Evolutionary conservation across 1,140 invertebrate species (phyloP), one percentile per base, ranked within the genome.

Genomic region (Pseudachorutes palmiensis): DNA sequence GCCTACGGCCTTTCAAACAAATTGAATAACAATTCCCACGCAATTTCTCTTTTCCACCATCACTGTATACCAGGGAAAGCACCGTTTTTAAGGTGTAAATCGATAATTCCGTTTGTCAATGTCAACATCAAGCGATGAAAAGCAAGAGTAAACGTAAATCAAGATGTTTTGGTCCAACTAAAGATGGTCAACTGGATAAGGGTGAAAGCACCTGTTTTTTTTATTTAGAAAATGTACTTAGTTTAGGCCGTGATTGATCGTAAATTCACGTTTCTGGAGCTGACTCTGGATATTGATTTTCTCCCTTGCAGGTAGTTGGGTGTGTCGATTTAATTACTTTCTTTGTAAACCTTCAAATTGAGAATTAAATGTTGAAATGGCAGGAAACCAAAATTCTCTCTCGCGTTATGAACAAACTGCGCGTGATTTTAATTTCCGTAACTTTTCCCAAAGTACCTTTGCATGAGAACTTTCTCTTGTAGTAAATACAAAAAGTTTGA

Each of bases 221-320:
- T 22, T 5, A 55, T 16, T 9, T 5, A 55, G 24, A 55, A 55
- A 24, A 9, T 19, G 19, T 9, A 41, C 14, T 22, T 55, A 55
- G 51, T 55, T 55, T 26, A 24, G 51, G 24, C n/a, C n/a, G 24
- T 55, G 51, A 55, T 55, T 55, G 51, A 55, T 55, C 5, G 51
- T 22, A 55, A 55, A 55, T 26, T 55, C 51, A 55, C 51, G 51
- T 55, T 14, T 14, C 12, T 26, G 51, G 51, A 26, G 24, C 36
- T 41, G 5, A 41, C 36, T 41, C 36, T 41, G 19, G 5, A 41
- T 41, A n/a, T n/a, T n/a, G n/a, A n/a, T n/a, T n/a, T n/a, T n/a
- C n/a, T n/a, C n/a, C n/a, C n/a, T n/a, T n/a, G n/a, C n/a, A n/a
- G n/a, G n/a, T n/a, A n/a, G n/a, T n/a, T n/a, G n/a, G n/a, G n/a